phyloP scores from a whole-genome alignment of 2,113 vertebrate genomes.

The Phoenicopterus ruber region DNA sequence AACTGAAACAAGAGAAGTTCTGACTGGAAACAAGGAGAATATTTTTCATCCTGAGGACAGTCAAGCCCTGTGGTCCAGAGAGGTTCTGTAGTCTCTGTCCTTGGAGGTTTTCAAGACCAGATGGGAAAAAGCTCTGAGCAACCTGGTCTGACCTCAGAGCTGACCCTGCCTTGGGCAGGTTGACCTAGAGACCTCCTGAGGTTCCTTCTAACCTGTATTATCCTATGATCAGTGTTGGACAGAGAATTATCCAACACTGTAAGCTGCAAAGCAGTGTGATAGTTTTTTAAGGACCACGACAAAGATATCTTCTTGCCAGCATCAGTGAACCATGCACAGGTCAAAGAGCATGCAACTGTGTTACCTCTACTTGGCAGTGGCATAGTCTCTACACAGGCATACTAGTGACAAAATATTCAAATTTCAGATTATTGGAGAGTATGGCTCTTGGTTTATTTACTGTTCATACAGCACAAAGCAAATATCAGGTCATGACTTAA shows the following conservation, averaged over 20 bases:
- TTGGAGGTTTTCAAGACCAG: neutral
- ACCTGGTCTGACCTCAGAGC: neutral
- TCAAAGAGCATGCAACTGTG: neutral
- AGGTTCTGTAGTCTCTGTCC: neutral
- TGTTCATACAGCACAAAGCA: neutral
- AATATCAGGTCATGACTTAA: neutral
- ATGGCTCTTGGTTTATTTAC: neutral
- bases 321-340: fast-evolving
- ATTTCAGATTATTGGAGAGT: neutral
- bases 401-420: neutral
- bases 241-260: neutral
- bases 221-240: neutral
- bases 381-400: neutral
- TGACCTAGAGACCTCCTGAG: neutral
- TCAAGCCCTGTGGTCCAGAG: neutral
- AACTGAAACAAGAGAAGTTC: neutral
- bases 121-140: neutral
- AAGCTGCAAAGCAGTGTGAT: neutral
- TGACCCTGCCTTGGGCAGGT: neutral
- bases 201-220: neutral
- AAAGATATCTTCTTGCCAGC: neutral
- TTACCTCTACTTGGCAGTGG: neutral
- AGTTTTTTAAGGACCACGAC: neutral
- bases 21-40: neutral
- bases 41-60: neutral